These are phyloP conservation scores for Huso huso DNA, from an alignment of 2,797 vertebrate genomes.

Conservation along the genomic window DNA sequence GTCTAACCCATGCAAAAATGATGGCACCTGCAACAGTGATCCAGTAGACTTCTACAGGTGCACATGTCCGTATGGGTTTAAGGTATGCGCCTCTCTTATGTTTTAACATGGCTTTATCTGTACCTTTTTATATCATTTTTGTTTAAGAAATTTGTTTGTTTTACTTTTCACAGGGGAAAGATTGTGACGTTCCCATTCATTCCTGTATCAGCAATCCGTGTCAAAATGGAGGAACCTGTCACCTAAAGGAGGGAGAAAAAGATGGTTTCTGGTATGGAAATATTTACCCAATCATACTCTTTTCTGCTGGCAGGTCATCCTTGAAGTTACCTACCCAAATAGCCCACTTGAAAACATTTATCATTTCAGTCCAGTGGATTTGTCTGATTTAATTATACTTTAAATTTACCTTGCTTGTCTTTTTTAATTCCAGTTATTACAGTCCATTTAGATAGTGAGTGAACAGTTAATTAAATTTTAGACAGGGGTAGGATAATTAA, in stretches of 20 bases:
- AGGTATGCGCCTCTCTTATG: constrained; percentile 56
- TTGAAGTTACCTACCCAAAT: too few species aligned
- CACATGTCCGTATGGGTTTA: constrained; percentile 91
- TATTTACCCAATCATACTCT: too few species aligned
- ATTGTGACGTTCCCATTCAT: constrained; percentile 88
- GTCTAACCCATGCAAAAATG: constrained; percentile 90
- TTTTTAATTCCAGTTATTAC: too few species aligned
- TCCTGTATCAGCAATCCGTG: constrained; percentile 91
- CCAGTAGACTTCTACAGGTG: constrained; percentile 92
- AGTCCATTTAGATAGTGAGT: too few species aligned
- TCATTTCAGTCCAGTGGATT: too few species aligned
- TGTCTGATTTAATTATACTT: too few species aligned
- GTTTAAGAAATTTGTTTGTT: constrained; percentile 14
- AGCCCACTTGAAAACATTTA: too few species aligned
- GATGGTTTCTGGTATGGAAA: constrained; percentile 66
- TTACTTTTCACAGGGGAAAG: constrained; percentile 68
- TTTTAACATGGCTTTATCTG: neutral
- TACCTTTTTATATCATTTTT: neutral
- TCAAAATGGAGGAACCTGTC: constrained; percentile 81
- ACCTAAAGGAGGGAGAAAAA: constrained; percentile 87
- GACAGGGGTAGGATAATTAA: too few species aligned
- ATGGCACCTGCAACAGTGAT: constrained; percentile 87
- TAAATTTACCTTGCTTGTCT: too few species aligned
- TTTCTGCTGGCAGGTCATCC: too few species aligned
- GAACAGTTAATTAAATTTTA: too few species aligned